Evolutionary conservation across 2,888 invertebrate species (phyloP).

Genomic region (Erannis defoliaria): DNA sequence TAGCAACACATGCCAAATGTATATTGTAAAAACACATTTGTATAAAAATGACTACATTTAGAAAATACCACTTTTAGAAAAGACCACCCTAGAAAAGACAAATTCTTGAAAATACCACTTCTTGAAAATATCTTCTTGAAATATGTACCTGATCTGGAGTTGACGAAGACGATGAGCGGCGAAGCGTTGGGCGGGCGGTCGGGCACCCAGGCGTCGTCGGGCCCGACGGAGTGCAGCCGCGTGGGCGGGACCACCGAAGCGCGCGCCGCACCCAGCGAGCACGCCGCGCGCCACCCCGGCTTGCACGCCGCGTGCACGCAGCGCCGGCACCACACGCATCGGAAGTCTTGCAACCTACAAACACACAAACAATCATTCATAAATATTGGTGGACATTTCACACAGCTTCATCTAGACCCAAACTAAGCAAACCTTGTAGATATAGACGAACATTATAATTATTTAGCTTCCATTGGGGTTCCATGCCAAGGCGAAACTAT

Average conservation of each 20-base stretch:
- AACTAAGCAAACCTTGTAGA: background rate
- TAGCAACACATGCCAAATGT: slow-evolving; percentile 19
- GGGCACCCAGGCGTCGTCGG: slow-evolving; percentile 96
- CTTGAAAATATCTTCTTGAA: too few species aligned
- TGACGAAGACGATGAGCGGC: slow-evolving; percentile 98
- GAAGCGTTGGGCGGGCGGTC: slow-evolving; percentile 93
- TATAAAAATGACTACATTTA: too few species aligned
- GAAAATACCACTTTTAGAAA: too few species aligned
- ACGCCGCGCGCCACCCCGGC: slow-evolving; percentile 91
- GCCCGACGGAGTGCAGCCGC: slow-evolving; percentile 95
- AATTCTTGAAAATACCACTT: too few species aligned
- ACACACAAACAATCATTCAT: slow-evolving; percentile 12
- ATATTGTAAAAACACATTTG: too few species aligned
- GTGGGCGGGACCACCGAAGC: slow-evolving; percentile 98
- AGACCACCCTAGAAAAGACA: too few species aligned
- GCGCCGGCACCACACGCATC: slow-evolving; percentile 98
- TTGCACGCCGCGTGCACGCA: slow-evolving; percentile 97
- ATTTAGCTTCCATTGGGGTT: too few species aligned
- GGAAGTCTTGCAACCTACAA: slow-evolving; percentile 95
- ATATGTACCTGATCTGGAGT: slow-evolving; percentile 95
- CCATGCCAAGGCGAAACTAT: too few species aligned
- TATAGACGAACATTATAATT: too few species aligned
- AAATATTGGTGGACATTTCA: too few species aligned
- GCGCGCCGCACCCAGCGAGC: slow-evolving; percentile 95
- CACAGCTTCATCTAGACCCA: too few species aligned